Evolutionary conservation across 2,888 invertebrate genomes (phyloP).

Genomic region (Melipona beecheii): DNA sequence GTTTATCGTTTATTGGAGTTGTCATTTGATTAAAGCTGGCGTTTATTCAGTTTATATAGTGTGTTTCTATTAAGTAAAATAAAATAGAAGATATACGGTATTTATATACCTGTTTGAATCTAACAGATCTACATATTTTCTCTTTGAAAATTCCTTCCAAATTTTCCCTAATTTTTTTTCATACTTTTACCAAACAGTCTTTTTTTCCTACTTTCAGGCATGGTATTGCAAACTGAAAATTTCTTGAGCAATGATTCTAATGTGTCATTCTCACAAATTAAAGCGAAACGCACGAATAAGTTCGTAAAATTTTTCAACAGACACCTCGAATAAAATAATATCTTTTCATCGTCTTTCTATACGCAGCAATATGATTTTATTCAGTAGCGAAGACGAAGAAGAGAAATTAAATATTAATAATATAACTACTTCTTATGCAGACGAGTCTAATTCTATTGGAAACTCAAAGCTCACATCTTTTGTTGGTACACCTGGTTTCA

Average conservation of each 20-base stretch:
- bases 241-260: slow-evolving; percentile 38
- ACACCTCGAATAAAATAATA: neutral
- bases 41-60: neutral
- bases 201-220: too few relatives aligned
- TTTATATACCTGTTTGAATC: slow-evolving; percentile 23
- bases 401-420: neutral
- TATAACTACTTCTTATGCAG: neutral
- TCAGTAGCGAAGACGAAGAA: slow-evolving; percentile 42
- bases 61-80: neutral
- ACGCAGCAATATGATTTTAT: slow-evolving; percentile 29
- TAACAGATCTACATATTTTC: slow-evolving; percentile 1
- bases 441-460: neutral
- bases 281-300: neutral
- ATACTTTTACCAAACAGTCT: too few relatives aligned
- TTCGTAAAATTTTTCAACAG: slow-evolving; percentile 9
- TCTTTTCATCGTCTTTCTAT: slow-evolving; percentile 7
- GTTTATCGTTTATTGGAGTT: too few relatives aligned
- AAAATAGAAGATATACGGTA: neutral
- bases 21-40: neutral
- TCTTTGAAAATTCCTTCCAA: too few relatives aligned
- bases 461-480: neutral
- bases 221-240: slow-evolving; percentile 1
- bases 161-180: too few relatives aligned
- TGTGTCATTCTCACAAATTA: slow-evolving; percentile 21
- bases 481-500: neutral